These are phyloP conservation scores for Conchocele bisecta DNA, from an alignment of 2,888 invertebrate species.

Conservation along the genomic window DNA sequence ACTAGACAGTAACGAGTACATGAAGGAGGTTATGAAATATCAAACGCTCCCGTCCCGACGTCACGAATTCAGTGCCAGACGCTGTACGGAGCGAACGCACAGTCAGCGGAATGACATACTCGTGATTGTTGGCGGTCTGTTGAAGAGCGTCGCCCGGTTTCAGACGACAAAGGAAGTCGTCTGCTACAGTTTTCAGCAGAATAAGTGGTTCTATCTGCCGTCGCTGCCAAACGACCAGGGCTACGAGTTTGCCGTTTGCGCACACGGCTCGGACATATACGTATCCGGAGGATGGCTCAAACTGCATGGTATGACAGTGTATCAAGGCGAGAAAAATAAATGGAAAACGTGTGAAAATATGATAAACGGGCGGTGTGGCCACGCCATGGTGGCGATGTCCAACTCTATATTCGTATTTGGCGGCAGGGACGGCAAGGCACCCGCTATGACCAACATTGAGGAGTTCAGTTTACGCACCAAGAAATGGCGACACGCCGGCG, in stretches of 20 bases:
- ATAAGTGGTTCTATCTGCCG: constrained; percentile 72
- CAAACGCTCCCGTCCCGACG: constrained; percentile 68
- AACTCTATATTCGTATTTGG: constrained; percentile 71
- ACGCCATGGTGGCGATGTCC: constrained; percentile 69
- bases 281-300: constrained; percentile 74
- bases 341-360: constrained; percentile 71
- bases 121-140: constrained; percentile 68
- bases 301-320: constrained; percentile 68
- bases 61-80: constrained; percentile 60
- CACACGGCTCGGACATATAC: constrained; percentile 68
- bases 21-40: constrained; percentile 70
- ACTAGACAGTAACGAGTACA: constrained; percentile 45
- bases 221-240: constrained; percentile 73
- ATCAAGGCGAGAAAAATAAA: constrained; percentile 69
- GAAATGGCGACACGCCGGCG: constrained; percentile 70
- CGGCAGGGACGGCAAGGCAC: constrained; percentile 69
- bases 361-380: constrained; percentile 72
- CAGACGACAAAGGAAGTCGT: constrained; percentile 71
- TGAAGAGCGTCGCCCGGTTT: constrained; percentile 67
- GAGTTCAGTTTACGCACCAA: constrained; percentile 65
- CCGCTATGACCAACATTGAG: constrained; percentile 71
- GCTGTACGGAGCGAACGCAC: constrained; percentile 60
- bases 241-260: constrained; percentile 72
- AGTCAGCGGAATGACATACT: constrained; percentile 68
- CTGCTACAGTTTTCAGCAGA: constrained; percentile 70